Evolutionary conservation across 2,888 invertebrate genomes (phyloP), one percentile per base, ranked within the genome.

Genomic region (Megalurothrips usitatus): DNA sequence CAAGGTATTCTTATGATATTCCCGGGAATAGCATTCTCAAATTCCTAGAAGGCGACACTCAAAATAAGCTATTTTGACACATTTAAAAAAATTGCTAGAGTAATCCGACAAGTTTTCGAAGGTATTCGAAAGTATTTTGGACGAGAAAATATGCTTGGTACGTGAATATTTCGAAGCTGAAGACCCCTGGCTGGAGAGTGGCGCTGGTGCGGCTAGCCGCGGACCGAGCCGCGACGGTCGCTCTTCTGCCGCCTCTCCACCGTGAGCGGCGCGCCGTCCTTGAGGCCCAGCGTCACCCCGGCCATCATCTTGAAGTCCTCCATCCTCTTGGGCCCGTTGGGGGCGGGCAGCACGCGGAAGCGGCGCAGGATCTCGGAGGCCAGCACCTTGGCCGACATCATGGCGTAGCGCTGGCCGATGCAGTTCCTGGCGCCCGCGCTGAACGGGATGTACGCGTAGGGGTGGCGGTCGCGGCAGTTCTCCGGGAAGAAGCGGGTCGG

Each of bases 401-500:
- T 82, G 47, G 26, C 81, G 48, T 82, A 82, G 43, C 80, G 81
- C 52, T 81, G 81, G 1, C 82, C 82, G 26, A 82, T 81, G 47
- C 82, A 82, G 43, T 82, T 82, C 12, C 80, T 80, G 17, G 63
- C 63, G 0, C 82, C 82, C 19, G 82, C 82, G 23, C 68, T 68
- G 68, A 68, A 68, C 9, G 68, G 68, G 23, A 23, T 23, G 68
- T 23, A 68, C 9, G 68, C n/a, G 68, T 23, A 68, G 23, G 68
- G 68, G 68, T 68, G 68, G 23, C 68, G 68, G n/a, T 23, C 68
- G 11, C 23, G 23, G 68, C 68, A 23, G 23, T 11, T n/a, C 68
- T 68, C 68, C 23, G 68, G 68, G n/a, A 68, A 11, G 68, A 68
- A 68, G 68, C 68, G 68, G 23, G 19, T 23, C 23, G 68, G 68